Base-by-base conservation (phyloP, 2,888 invertebrate genomes). In the Watsonalla binaria region DNA sequence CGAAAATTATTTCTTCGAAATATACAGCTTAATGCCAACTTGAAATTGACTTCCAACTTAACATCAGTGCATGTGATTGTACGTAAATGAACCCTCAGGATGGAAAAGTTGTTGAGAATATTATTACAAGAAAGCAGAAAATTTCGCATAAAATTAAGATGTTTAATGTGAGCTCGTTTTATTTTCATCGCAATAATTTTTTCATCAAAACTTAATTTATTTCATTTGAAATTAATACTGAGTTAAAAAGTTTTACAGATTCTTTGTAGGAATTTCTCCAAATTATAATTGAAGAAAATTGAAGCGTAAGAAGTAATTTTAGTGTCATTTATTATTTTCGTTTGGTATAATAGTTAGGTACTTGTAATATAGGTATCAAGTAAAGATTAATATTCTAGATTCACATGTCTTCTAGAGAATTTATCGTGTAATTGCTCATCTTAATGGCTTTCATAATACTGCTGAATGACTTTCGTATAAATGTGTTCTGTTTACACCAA, bases 1-100 rank as follows among this genome's bases (percentile, higher is more conserved):
- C 66, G 73, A 78, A 82, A 80, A 82, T 85, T 83, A 80, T 83
- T 84, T 80, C 78, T 70, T 73, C 76, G 72, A 65, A 70, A 76
- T 72, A 68, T 74, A 66, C 69, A 65, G 62, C 59, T 59, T 65
- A 71, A 68, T 34, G 70, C 66, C 65, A 65, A 70, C 62, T 66
- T 67, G 65, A 68, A 78, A 79, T 77, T 73, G 75, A 72, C 61
- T 76, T 72, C 64, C 61, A 60, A 60, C 61, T 49, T 65, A 66
- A 67, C 68, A 66, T 57, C 58, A 65, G 59, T 65, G 61, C 62
- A 68, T 47, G 53, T 66, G 53, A 52, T 45, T 58, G 62, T 64
- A 51, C 46, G 7, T 8, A 52, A 47, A 37, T 15, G 39, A 52
- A 52, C 33, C 14, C 4, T 35, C 15, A 15, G 8, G 5, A 37